Evolutionary conservation across 2,888 invertebrate genomes (phyloP).

Genomic region (Dugesia japonica): DNA sequence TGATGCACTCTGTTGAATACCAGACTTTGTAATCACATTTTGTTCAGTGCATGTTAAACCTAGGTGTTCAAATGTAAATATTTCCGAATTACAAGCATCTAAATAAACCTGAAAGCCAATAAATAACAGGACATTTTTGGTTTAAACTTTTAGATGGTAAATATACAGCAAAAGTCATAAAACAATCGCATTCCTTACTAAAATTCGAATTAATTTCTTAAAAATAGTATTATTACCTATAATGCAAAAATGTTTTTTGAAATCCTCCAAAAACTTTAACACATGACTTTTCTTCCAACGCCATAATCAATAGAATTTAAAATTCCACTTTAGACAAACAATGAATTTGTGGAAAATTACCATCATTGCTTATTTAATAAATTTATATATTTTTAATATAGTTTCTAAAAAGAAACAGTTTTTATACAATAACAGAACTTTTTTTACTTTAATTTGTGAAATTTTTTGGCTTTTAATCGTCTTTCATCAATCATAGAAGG

Average conservation of each 20-base stretch:
- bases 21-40: constrained; percentile 83
- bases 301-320: neutral
- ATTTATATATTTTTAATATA: no score
- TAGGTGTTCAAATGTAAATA: constrained; percentile 36
- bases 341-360: no score
- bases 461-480: no score
- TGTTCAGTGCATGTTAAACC: constrained; percentile 77
- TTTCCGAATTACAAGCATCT: no score
- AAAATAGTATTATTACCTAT: constrained; percentile 51
- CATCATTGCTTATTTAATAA: no score
- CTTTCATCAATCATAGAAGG: no score
- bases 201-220: no score
- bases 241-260: constrained; percentile 69
- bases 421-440: no score
- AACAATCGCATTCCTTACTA: constrained; percentile 63
- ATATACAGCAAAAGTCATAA: constrained; percentile 80
- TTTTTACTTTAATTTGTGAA: no score
- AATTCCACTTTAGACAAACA: no score
- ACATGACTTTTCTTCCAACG: constrained; percentile 35
- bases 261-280: constrained; percentile 58
- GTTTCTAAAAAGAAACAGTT: no score
- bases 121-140: constrained; percentile 62
- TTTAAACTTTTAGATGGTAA: constrained; percentile 59
- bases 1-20: constrained; percentile 77
- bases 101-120: constrained; percentile 59